Evolutionary conservation across 2,797 vertebrate species (phyloP), one percentile per base, ranked within the genome.

Genomic region (Syngnathus rostellatus): DNA sequence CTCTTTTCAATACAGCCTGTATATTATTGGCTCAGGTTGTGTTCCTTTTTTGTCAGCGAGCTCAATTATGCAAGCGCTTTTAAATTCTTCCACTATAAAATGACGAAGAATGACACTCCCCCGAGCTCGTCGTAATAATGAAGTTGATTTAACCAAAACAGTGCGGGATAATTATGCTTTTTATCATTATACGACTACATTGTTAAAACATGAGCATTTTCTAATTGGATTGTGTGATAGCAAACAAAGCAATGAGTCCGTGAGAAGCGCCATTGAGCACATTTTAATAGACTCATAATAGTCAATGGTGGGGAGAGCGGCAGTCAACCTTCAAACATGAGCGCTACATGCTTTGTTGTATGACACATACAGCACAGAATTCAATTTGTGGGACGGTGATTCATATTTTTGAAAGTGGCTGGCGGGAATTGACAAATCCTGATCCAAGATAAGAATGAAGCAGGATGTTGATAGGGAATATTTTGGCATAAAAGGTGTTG

Each of bases 181-280:
- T 41, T 41, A 61, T 61, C n/a, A 41, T 23, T 41, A 61, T 43
- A 41, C 10, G 19, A 41, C 39, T 12, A 41, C 39, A 40, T 60
- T 60, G 58, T 40, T 66, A 62, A 62, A 63, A 63, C 61, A 46
- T 10, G 43, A 45, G 21, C 31, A 46, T 63, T 64, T 64, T 53
- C 16, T 64, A 50, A 51, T 64, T 64, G 45, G 31, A 51, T 16
- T n/a, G 46, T 16, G 7, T 48, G 11, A 11, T 59, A 54, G 53
- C 46, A 63, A 31, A 1, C 54, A 8, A 5, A 23, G 17, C n/a
- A 1, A 2, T 16, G 61, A 67, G 66, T 81, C 69, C 73, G 62
- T 38, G 55, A 48, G 66, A 72, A n/a, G 73, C 68, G 69, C 68
- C 65, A 68, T 78, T 74, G 76, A 79, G 71, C 60, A 39, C 61